A percentile compares a stretch with the other conserved stretches of the same genome.
These are phyloP conservation scores for Odocoileus virginianus DNA, from an alignment of 2,113 vertebrate genomes.

Conservation along the genomic window DNA sequence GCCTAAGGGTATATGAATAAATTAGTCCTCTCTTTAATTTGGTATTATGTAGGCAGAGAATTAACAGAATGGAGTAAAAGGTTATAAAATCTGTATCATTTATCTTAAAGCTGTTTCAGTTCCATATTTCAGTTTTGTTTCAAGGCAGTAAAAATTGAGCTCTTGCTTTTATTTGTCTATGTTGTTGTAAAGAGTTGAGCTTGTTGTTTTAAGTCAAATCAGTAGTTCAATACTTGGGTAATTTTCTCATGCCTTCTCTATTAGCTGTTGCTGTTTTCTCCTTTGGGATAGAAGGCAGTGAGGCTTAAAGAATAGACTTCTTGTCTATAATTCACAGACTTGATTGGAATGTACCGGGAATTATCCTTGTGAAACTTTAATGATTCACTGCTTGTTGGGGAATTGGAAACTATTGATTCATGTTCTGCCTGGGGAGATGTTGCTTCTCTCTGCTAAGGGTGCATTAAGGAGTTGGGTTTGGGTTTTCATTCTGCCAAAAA, in stretches of 20 bases:
- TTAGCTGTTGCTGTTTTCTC: conserved; percentile 20
- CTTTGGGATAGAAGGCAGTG: background rate
- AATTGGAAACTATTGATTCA: conserved; percentile 75
- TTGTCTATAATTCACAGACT: conserved; percentile 67
- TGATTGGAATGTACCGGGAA: conserved; percentile 72
- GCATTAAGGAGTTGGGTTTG: conserved; percentile 42
- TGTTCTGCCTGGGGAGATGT: conserved; percentile 64
- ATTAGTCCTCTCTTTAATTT: background rate
- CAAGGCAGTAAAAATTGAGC: background rate
- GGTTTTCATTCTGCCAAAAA: conserved; percentile 39
- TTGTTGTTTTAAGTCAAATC: conserved; percentile 30
- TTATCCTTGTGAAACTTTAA: conserved; percentile 69
- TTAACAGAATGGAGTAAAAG: background rate
- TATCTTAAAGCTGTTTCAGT: conserved; percentile 2
- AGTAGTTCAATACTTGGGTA: conserved; percentile 15
- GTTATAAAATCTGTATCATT: conserved; percentile 22
- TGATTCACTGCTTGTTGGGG: conserved; percentile 69
- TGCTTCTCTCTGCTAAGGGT: conserved; percentile 63
- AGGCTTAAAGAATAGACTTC: conserved; percentile 42
- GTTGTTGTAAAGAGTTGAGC: background rate
- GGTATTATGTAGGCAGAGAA: background rate
- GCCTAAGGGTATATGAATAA: background rate
- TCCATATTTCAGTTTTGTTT: conserved; percentile 36
- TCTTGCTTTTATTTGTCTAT: background rate
- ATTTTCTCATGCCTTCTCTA: background rate